A percentile compares a stretch with the other conserved stretches of the same genome.
Evolutionary conservation across 2,113 vertebrate genomes (phyloP).

Genomic region (Xiphorhynchus elegans): DNA sequence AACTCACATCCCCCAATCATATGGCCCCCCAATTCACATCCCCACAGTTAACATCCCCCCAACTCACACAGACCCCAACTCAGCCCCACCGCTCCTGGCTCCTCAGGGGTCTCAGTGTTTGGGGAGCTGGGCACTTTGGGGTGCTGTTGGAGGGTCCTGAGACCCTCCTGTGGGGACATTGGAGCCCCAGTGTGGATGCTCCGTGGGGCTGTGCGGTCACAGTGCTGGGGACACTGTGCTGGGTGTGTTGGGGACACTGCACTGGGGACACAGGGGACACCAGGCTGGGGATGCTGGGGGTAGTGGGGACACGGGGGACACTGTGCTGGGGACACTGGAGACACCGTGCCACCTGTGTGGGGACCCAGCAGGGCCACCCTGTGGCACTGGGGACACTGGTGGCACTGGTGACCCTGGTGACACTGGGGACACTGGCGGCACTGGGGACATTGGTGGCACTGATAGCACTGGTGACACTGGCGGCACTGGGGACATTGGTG

Average conservation of each 20-base stretch:
- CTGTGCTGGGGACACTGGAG: neutral
- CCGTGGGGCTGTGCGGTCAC: neutral
- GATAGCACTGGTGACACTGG: too few relatives aligned
- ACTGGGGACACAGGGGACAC: too few relatives aligned
- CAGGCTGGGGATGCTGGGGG: neutral
- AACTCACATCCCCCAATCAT: neutral
- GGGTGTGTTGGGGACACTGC: too few relatives aligned
- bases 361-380: fast-evolving
- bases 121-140: neutral
- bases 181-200: fast-evolving
- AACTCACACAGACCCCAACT: neutral
- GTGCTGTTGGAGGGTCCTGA: neutral
- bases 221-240: neutral
- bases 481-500: too few relatives aligned
- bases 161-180: fast-evolving
- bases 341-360: neutral
- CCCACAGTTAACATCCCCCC: neutral
- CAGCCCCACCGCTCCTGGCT: neutral
- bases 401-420: too few relatives aligned
- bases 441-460: neutral
- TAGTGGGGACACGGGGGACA: neutral
- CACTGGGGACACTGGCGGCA: too few relatives aligned
- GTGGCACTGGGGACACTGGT: fast-evolving
- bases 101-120: neutral
- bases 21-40: too few relatives aligned